A percentile compares a stretch with the other conserved stretches of the same genome.
These are phyloP conservation scores for Irena cyanogastra DNA, from an alignment of 2,113 vertebrate genomes.

Conservation along the genomic window DNA sequence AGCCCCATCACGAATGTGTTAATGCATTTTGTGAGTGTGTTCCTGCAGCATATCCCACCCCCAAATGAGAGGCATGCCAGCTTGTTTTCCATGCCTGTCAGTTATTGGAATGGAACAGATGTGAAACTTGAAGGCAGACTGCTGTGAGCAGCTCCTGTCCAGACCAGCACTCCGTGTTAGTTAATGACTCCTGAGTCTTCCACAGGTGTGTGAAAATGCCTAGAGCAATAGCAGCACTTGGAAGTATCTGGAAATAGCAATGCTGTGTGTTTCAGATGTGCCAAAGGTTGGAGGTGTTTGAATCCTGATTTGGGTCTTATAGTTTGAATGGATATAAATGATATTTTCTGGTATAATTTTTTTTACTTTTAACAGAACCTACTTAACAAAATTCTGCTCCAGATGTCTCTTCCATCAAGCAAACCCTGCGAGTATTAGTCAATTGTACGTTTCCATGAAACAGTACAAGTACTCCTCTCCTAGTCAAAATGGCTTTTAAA, in stretches of 20 bases:
- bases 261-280: neutral
- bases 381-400: neutral
- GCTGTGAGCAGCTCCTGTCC: neutral
- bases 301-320: neutral
- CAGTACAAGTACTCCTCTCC: neutral
- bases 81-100: neutral
- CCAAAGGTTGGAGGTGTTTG: neutral
- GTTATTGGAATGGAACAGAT: neutral
- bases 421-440: neutral
- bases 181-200: neutral
- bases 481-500: neutral
- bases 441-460: neutral
- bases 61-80: neutral
- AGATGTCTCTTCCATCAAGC: neutral
- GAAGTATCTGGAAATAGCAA: neutral
- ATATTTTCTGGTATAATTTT: neutral
- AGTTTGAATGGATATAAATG: neutral
- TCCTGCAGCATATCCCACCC: neutral
- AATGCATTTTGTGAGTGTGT: slow-evolving; percentile 23
- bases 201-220: neutral
- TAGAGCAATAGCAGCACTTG: neutral
- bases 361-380: neutral
- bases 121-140: neutral
- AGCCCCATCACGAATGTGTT: neutral
- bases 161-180: neutral